Percentiles rank a stretch among this genome's conserved stretches.
phyloP scores from a whole-genome alignment of 2,888 invertebrate species.

The Melolontha melolontha region DNA sequence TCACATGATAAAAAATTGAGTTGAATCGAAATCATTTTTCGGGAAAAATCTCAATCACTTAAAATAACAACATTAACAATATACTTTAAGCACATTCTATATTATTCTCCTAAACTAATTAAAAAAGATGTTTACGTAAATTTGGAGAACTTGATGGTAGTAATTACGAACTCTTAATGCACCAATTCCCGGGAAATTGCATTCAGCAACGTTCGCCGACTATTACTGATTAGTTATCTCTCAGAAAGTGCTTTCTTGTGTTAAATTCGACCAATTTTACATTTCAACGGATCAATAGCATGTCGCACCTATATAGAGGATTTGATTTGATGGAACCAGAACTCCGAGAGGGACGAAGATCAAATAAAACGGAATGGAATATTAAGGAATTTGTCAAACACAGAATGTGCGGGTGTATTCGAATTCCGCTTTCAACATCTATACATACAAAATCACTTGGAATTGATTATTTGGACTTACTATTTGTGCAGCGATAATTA shows the following conservation, averaged over 20 bases:
- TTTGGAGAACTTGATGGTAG: too few species aligned
- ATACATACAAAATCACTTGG: not conserved
- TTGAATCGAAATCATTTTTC: too few species aligned
- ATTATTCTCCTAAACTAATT: too few species aligned
- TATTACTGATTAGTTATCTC: conserved; percentile 8
- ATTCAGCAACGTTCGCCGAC: conserved; percentile 18
- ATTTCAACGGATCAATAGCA: conserved; percentile 7
- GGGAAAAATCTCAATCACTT: too few species aligned
- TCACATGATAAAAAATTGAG: too few species aligned
- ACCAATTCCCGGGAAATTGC: not conserved
- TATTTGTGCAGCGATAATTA: too few species aligned
- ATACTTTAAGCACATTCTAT: too few species aligned
- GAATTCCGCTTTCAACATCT: not conserved
- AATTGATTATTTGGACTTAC: too few species aligned
- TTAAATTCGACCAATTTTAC: conserved; percentile 18
- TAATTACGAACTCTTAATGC: too few species aligned
- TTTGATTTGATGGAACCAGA: conserved; percentile 16
- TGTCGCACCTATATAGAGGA: not conserved
- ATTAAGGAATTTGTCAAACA: conserved; percentile 13
- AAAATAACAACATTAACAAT: too few species aligned
- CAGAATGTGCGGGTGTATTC: not conserved
- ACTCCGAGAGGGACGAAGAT: conserved; percentile 16
- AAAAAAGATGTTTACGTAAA: too few species aligned
- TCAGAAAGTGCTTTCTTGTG: conserved; percentile 31
- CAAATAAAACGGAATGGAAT: conserved; percentile 29